Evolutionary conservation across 2,797 vertebrate genomes (phyloP), one percentile per base, ranked within the genome.

Genomic region (Sebastiscus tertius): DNA sequence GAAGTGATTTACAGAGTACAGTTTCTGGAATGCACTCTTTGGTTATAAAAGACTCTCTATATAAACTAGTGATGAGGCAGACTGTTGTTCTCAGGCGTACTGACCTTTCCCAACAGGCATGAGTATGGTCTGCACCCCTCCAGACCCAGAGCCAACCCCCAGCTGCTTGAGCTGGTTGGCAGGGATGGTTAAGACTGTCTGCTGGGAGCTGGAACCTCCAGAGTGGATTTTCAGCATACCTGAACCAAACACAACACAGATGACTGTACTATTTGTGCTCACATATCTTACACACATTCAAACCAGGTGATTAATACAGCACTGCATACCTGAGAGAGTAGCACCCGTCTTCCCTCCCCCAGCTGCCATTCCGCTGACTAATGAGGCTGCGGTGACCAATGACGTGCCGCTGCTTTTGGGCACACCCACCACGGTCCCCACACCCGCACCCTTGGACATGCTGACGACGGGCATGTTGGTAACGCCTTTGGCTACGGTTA

Each of bases 91-190:
- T 74, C 24, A 7, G 24, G 36, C 54, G 22, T 26, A 22, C 90
- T 88, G 87, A 98, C 98, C 98, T 97, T 98, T 99, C 81, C 97
- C 97, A 75, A 98, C 96, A 72, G 98, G 98, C 97, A 99, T 98
- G 84, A 98, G 94, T 75, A 99, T 96, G 20, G 97, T 98, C 95
- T 98, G 98, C 85, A 98, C 92, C n/a, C 95, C 96, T 66, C 95
- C 95, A 14, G 96, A 95, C 22, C 96, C 94, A 33, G 95, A 75
- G 84, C 95, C 96, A 34, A 97, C 96, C 39, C 96, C 96, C 79
- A 99, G 96, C 88, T 98, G 98, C 88, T 98, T 99, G 75, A 99
- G 96, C 91, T 99, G 98, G 94, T 97, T 98, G 79, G 96, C 94
- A 84, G 98, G 98, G 86, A 99, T 97, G 8, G 97, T 98, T 89